Evolutionary conservation across 2,888 invertebrate genomes (phyloP).

Genomic region (Conistra vaccinii): DNA sequence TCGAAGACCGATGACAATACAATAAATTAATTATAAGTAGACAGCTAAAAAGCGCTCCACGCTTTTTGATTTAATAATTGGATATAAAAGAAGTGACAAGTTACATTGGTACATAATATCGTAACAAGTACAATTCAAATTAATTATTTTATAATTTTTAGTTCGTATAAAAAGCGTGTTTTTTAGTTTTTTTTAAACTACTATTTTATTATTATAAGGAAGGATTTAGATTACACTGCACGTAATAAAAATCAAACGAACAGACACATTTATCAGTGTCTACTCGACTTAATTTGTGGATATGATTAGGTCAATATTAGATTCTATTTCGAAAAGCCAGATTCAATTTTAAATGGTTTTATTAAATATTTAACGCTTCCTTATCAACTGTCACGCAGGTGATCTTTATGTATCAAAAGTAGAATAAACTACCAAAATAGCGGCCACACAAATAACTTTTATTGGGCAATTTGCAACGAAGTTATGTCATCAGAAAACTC

Average conservation of each 20-base stretch:
- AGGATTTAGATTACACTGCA: constrained; percentile 21
- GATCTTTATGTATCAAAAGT: constrained; percentile 10
- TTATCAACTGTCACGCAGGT: background rate
- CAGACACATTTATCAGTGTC: constrained; percentile 35
- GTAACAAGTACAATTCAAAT: no score
- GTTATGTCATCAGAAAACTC: constrained; percentile 85
- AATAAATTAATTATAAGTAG: no score
- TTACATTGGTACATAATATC: no score
- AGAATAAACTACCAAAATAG: constrained; percentile 73
- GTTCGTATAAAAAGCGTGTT: no score
- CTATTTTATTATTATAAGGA: constrained; percentile 11
- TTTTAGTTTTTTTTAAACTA: no score
- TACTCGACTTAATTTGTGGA: background rate
- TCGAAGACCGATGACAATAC: no score
- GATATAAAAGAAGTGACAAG: no score
- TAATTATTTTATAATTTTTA: no score
- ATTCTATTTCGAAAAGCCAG: background rate
- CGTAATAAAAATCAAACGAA: constrained; percentile 20
- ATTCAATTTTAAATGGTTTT: background rate
- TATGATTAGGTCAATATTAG: background rate
- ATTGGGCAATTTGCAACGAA: constrained; percentile 85
- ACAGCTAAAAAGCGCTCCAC: no score
- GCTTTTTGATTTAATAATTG: no score
- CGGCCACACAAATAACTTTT: constrained; percentile 85
- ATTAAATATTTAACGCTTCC: background rate